These are phyloP conservation scores for Leptoteleia sp. DNA, from an alignment of 1,140 invertebrate species.

Conservation along the genomic window DNA sequence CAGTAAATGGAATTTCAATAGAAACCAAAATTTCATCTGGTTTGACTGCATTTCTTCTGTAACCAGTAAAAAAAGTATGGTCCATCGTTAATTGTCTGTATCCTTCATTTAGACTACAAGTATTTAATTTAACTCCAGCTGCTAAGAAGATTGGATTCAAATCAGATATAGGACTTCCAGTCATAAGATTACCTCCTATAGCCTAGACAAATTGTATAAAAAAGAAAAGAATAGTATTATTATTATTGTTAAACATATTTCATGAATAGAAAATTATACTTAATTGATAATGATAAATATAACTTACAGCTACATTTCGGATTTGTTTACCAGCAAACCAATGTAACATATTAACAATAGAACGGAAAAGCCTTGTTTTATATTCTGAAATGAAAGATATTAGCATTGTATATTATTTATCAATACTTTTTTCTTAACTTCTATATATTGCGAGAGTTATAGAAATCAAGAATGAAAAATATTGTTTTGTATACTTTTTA, in stretches of 20 bases:
- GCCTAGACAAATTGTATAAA: too few species aligned
- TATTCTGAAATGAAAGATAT: constrained; percentile 74
- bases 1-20: constrained; percentile 86
- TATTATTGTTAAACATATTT: too few species aligned
- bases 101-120: constrained; percentile 81
- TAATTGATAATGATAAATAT: too few species aligned
- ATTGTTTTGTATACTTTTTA: too few species aligned
- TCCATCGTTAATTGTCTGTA: constrained; percentile 87
- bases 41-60: constrained; percentile 89
- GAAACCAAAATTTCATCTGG: constrained; percentile 90
- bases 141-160: constrained; percentile 97
- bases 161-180: constrained; percentile 98
- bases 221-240: too few species aligned
- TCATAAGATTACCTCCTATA: constrained; percentile 96
- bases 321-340: constrained; percentile 98
- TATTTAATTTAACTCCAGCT: constrained; percentile 79
- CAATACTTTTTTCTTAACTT: too few species aligned
- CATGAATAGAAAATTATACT: too few species aligned
- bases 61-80: constrained; percentile 92
- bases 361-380: constrained; percentile 87
- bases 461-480: too few species aligned
- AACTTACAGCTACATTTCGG: constrained; percentile 88
- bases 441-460: too few species aligned
- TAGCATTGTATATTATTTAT: too few species aligned
- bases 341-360: constrained; percentile 92